These are phyloP conservation scores for Ylistrum balloti DNA, from an alignment of 1,140 invertebrate species.

Conservation along the genomic window DNA sequence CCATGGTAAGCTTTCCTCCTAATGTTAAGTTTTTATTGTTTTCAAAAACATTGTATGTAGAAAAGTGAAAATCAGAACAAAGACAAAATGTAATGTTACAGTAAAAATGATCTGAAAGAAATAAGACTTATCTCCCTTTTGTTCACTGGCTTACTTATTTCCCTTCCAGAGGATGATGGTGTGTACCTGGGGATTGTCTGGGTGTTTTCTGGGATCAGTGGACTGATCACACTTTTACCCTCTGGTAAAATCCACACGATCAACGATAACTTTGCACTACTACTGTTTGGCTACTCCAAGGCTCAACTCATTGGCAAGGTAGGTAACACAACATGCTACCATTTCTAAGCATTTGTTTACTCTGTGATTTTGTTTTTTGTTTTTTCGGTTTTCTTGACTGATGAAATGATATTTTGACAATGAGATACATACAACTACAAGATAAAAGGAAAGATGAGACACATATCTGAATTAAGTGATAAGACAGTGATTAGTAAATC, in stretches of 20 bases:
- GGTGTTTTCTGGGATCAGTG: constrained; percentile 88
- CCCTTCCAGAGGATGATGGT: constrained; percentile 42
- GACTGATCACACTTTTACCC: constrained; percentile 86
- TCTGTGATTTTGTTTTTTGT: no score
- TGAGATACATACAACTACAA: no score
- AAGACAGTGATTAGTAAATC: constrained; percentile 43
- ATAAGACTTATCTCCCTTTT: neutral
- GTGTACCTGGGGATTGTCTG: constrained; percentile 78
- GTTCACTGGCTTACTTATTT: neutral
- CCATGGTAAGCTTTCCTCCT: neutral
- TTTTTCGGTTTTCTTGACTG: no score
- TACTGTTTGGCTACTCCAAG: constrained; percentile 87
- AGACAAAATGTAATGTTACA: no score
- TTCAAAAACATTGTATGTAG: no score
- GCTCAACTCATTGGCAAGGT: constrained; percentile 86
- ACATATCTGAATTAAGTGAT: no score
- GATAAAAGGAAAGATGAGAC: neutral
- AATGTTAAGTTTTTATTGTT: no score
- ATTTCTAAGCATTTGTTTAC: no score
- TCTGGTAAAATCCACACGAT: constrained; percentile 86
- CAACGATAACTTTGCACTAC: constrained; percentile 87
- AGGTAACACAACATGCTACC: constrained; percentile 43
- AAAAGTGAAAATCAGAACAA: no score
- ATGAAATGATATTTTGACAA: no score
- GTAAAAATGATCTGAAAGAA: no score